phyloP scores from a whole-genome alignment of 2,797 vertebrate species.

The Passerculus sandwichensis region DNA sequence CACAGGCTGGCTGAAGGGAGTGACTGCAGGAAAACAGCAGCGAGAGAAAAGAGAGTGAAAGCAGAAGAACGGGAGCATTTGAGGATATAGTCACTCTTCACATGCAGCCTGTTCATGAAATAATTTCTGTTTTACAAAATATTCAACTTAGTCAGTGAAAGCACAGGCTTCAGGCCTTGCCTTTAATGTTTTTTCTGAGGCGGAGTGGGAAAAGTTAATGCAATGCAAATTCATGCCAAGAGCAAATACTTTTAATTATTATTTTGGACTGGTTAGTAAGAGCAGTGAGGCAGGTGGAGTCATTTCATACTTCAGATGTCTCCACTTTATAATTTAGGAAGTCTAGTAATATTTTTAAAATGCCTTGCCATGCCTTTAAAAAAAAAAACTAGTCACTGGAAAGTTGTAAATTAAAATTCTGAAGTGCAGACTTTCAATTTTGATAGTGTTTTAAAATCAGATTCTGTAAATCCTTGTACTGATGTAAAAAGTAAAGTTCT shows the following conservation, averaged over 20 bases:
- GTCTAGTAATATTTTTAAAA: slow-evolving; percentile 41
- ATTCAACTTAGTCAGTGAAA: slow-evolving; percentile 39
- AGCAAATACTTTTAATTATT: slow-evolving; percentile 54
- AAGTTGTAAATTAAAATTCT: not conserved
- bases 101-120: not conserved
- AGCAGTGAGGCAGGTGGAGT: slow-evolving; percentile 35
- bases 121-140: not conserved
- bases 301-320: slow-evolving; percentile 29
- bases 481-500: not conserved
- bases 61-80: not conserved
- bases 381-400: rapidly evolving
- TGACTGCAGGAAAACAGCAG: not conserved
- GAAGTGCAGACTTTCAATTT: not conserved
- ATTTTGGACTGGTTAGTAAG: slow-evolving; percentile 40
- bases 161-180: not conserved
- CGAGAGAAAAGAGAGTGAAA: not conserved
- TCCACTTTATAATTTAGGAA: slow-evolving; percentile 49
- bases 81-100: not conserved
- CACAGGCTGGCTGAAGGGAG: not conserved
- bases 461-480: not conserved
- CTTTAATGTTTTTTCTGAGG: slow-evolving; percentile 30
- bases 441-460: not conserved
- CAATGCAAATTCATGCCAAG: slow-evolving; percentile 44
- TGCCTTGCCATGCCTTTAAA: not conserved
- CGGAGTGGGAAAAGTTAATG: slow-evolving; percentile 48